A percentile compares a stretch with the other conserved stretches of the same genome.
These are phyloP conservation scores for Shinisaurus crocodilurus DNA, from an alignment of 2,113 vertebrate species.

Conservation along the genomic window DNA sequence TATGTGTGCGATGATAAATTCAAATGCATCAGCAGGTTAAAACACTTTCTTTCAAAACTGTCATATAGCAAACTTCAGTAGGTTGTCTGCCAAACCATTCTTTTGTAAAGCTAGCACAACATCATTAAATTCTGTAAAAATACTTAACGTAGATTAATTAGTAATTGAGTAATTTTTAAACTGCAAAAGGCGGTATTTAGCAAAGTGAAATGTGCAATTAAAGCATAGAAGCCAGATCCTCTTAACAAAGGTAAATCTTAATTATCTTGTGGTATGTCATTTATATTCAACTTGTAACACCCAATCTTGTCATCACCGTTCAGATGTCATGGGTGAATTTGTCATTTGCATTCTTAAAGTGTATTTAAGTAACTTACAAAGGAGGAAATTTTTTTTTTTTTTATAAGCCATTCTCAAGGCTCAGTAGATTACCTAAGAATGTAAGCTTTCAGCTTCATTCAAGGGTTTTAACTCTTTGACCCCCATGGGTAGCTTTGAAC, in stretches of 20 bases:
- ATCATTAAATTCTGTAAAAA: conserved; percentile 9
- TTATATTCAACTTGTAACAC: conserved; percentile 25
- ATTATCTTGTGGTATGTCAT: conserved; percentile 23
- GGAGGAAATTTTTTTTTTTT: conserved; percentile 40
- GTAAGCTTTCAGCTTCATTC: neutral
- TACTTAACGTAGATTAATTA: conserved; percentile 18
- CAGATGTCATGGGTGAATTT: conserved; percentile 24
- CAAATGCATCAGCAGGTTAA: neutral
- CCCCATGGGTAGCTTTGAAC: neutral
- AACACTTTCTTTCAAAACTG: neutral
- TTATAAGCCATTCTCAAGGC: neutral
- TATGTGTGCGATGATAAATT: neutral
- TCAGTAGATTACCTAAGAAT: conserved; percentile 11
- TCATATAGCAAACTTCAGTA: neutral
- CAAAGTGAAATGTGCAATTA: conserved; percentile 18
- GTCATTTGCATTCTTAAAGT: neutral
- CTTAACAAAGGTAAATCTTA: conserved; percentile 27
- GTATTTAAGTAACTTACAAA: neutral
- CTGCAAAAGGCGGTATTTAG: conserved; percentile 6
- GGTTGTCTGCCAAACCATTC: neutral
- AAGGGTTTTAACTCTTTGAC: neutral
- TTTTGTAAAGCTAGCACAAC: conserved; percentile 32
- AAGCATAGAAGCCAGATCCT: neutral
- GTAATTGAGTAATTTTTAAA: conserved; percentile 20
- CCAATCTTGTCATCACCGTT: conserved; percentile 15